These are phyloP conservation scores for Tetragonula carbonaria DNA, from an alignment of 2,888 invertebrate genomes.

Conservation along the genomic window DNA sequence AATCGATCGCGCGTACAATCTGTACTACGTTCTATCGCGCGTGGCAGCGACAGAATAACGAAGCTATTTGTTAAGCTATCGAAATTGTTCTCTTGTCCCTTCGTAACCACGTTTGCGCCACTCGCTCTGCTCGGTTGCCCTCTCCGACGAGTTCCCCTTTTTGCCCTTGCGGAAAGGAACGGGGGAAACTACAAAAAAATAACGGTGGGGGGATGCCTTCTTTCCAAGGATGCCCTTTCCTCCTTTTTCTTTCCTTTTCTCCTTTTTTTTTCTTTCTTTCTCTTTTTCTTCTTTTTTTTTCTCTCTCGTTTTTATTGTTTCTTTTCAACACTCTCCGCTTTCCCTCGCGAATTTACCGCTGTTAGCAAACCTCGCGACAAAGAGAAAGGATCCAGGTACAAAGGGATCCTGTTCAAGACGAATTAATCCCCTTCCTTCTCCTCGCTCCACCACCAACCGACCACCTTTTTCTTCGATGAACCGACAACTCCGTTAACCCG, in stretches of 20 bases:
- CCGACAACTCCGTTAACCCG: constrained; percentile 1
- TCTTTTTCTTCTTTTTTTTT: too few species aligned
- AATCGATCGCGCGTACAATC: constrained; percentile 60
- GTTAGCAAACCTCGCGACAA: not conserved
- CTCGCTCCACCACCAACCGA: not conserved
- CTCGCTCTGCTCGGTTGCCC: not conserved
- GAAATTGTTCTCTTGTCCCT: constrained; percentile 29
- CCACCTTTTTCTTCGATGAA: not conserved
- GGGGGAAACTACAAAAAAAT: not conserved
- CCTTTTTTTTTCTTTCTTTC: too few species aligned
- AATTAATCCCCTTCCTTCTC: constrained; percentile 12
- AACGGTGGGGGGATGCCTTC: not conserved
- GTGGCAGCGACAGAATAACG: constrained; percentile 34
- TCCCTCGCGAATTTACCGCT: constrained; percentile 1
- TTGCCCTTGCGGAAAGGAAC: too few species aligned
- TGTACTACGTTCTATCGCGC: constrained; percentile 28
- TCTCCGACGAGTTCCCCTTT: not conserved
- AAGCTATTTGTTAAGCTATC: constrained; percentile 34
- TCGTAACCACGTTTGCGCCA: not conserved
- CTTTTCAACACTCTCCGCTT: not conserved
- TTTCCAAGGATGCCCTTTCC: not conserved
- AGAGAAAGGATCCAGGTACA: constrained; percentile 8
- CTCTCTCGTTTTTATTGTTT: not conserved
- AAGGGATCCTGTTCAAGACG: constrained; percentile 8
- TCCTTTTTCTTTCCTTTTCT: not conserved